A percentile compares a stretch with the other conserved stretches of the same genome.
phyloP scores from a whole-genome alignment of 1,140 invertebrate genomes.

The Temnothorax longispinosus region DNA sequence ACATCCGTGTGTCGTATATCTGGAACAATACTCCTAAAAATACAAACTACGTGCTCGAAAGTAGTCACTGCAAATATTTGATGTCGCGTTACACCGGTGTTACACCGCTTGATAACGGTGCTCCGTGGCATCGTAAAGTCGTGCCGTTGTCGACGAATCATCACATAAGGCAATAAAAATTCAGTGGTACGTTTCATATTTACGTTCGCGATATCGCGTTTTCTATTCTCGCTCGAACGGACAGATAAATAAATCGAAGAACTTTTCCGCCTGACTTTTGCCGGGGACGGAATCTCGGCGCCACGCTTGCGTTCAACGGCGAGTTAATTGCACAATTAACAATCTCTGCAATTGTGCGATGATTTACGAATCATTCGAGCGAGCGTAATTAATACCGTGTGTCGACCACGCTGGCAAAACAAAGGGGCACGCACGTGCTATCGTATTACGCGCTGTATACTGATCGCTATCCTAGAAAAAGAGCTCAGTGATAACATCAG shows the following conservation, averaged over 20 bases:
- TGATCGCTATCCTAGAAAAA: background rate
- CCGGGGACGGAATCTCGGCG: conserved; percentile 8
- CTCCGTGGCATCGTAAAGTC: conserved; percentile 21
- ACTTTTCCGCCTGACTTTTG: conserved; percentile 2
- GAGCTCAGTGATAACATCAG: background rate
- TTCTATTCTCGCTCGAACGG: background rate
- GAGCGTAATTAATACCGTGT: conserved; percentile 36
- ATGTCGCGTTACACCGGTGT: background rate
- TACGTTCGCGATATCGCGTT: conserved; percentile 1
- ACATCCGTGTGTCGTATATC: background rate
- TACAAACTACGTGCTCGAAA: background rate
- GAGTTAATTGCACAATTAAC: conserved; percentile 58
- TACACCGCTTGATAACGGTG: conserved; percentile 42
- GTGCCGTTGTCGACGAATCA: conserved; percentile 1
- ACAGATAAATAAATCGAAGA: conserved; percentile 9
- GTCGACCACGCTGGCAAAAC: background rate
- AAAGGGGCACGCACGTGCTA: background rate
- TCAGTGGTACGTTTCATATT: conserved; percentile 3
- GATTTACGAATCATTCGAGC: conserved; percentile 45
- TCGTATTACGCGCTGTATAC: background rate
- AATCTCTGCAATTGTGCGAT: conserved; percentile 28
- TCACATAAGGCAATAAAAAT: conserved; percentile 47
- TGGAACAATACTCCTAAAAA: background rate
- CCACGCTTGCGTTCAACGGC: background rate
- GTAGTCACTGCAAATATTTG: conserved; percentile 45